phyloP scores from a whole-genome alignment of 2,113 vertebrate genomes.

The Bagarius yarrelli region DNA sequence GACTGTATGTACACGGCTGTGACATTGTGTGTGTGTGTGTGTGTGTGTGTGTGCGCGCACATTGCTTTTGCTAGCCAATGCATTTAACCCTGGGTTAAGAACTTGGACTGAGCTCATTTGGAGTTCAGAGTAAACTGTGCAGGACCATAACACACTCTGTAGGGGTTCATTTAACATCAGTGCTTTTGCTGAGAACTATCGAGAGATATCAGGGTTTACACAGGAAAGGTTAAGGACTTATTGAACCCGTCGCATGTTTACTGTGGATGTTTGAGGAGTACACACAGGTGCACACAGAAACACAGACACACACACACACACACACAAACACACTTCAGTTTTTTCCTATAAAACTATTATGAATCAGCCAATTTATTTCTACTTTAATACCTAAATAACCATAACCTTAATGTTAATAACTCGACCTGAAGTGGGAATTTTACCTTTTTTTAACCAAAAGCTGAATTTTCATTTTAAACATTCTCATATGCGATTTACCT shows the following conservation, averaged over 20 bases:
- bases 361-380: slow-evolving; percentile 2
- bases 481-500: neutral
- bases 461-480: neutral
- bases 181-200: slow-evolving; percentile 18
- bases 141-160: slow-evolving; percentile 37
- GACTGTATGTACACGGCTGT: slow-evolving; percentile 8
- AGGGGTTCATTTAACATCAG: slow-evolving; percentile 40
- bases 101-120: slow-evolving; percentile 32
- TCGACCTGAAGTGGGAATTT: slow-evolving; percentile 7
- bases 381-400: neutral
- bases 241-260: slow-evolving; percentile 28
- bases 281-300: slow-evolving; percentile 1
- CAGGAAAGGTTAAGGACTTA: slow-evolving; percentile 40
- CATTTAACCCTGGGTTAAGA: slow-evolving; percentile 41
- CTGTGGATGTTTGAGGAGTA: slow-evolving; percentile 29
- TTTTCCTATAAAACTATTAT: slow-evolving; percentile 2
- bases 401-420: neutral
- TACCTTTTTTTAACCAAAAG: neutral
- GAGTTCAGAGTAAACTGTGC: slow-evolving; percentile 28
- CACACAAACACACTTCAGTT: neutral
- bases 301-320: neutral
- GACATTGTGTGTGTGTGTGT: neutral
- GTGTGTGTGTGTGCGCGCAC: neutral
- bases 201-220: slow-evolving; percentile 36
- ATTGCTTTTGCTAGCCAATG: slow-evolving; percentile 5